A percentile compares a stretch with the other conserved stretches of the same genome.
These are phyloP conservation scores for Limnothrissa miodon DNA, from an alignment of 2,113 vertebrate genomes.

Conservation along the genomic window DNA sequence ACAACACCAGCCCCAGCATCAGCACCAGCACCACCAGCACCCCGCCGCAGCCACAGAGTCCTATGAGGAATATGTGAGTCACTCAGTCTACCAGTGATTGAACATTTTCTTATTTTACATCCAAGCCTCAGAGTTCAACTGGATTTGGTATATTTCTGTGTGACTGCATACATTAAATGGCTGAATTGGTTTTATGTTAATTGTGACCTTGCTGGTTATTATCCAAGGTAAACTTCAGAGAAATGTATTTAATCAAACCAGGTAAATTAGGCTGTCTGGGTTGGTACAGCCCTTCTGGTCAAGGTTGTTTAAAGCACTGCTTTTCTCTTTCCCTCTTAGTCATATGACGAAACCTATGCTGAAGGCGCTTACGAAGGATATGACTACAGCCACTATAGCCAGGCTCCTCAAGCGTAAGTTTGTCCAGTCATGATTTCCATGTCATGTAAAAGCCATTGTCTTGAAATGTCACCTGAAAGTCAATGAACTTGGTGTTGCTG, in stretches of 20 bases:
- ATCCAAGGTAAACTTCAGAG: no score
- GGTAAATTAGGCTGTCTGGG: no score
- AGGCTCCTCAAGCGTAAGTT: conserved; percentile 88
- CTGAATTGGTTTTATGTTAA: no score
- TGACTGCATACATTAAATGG: no score
- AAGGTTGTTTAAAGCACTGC: neutral
- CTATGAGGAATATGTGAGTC: conserved; percentile 91
- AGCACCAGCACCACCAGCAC: conserved; percentile 63
- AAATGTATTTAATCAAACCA: no score
- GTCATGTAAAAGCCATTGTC: neutral
- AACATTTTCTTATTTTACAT: no score
- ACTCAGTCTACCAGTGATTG: no score
- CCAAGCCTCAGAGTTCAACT: no score
- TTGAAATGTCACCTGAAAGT: no score
- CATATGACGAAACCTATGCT: conserved; percentile 87
- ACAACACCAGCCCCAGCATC: conserved; percentile 53
- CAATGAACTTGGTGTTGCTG: neutral
- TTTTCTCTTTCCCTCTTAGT: conserved; percentile 58
- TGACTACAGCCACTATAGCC: conserved; percentile 86
- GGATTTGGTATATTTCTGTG: no score
- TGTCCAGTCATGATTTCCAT: neutral
- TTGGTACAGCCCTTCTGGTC: no score
- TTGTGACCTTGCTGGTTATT: neutral
- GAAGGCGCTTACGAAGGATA: conserved; percentile 90
- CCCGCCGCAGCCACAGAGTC: conserved; percentile 74